These are phyloP conservation scores for Pristis pectinata DNA, from an alignment of 2,797 vertebrate species.

Conservation along the genomic window DNA sequence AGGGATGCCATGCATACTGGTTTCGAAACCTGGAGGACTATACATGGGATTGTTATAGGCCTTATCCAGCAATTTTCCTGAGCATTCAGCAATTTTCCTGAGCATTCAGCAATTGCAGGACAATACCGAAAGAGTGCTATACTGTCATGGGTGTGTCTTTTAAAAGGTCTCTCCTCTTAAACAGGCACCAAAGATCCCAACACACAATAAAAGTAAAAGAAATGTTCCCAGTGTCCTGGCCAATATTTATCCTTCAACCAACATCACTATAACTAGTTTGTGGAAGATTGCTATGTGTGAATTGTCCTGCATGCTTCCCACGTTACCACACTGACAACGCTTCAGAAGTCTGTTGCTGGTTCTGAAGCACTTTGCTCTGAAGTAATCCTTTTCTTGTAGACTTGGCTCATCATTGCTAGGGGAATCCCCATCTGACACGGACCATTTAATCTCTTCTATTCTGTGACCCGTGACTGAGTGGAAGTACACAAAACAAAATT, in stretches of 20 bases:
- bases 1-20: neutral
- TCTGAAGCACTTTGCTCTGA: neutral
- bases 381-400: neutral
- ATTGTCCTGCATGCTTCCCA: neutral
- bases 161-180: neutral
- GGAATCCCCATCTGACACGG: neutral
- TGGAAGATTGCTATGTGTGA: neutral
- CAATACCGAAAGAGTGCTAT: neutral
- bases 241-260: neutral
- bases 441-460: neutral
- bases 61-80: neutral
- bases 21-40: neutral
- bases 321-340: neutral
- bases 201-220: neutral
- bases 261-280: neutral
- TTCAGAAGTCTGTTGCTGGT: neutral
- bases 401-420: neutral
- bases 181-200: neutral
- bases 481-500: neutral
- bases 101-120: neutral
- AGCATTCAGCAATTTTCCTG: neutral
- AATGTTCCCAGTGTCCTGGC: neutral
- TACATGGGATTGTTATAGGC: neutral
- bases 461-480: neutral
- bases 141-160: neutral